Percentiles rank a stretch among this genome's conserved stretches.
Conservation (phyloP, 1,140 invertebrate genomes). For the Probaryconus sp. region DNA sequence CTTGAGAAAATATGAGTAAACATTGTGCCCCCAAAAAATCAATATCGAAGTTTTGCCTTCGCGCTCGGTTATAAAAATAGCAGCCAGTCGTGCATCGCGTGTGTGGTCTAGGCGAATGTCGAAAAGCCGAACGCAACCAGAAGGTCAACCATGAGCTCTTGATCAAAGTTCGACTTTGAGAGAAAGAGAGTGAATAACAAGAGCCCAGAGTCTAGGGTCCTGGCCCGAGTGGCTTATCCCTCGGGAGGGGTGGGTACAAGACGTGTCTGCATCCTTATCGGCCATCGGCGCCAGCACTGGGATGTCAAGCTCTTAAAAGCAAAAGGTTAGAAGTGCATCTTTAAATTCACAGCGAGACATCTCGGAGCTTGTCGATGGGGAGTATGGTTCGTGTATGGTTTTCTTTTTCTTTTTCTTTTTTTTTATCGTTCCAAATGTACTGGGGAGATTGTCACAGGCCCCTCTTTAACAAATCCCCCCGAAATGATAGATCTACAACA, state of each 20-base stretch:
- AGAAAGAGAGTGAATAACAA: conserved; percentile 50
- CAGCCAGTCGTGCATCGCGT: conserved; percentile 24
- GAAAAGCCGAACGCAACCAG: conserved; percentile 30
- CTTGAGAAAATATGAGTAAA: conserved; percentile 1
- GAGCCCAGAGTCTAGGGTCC: conserved; percentile 27
- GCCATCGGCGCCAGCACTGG: conserved; percentile 46
- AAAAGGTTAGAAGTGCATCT: conserved; percentile 45
- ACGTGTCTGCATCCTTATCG: conserved; percentile 48
- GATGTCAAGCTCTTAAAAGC: conserved; percentile 51
- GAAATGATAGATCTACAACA: conserved; percentile 44
- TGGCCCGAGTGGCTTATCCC: conserved; percentile 33
- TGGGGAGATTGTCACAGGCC: conserved; percentile 14
- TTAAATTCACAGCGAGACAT: too few relatives aligned
- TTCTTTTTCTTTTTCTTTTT: too few relatives aligned
- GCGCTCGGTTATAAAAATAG: conserved; percentile 21
- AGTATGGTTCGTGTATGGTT: conserved; percentile 25
- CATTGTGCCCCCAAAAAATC: conserved; percentile 12
- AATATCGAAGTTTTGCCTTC: conserved; percentile 35
- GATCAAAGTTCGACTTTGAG: conserved; percentile 26
- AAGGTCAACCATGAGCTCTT: conserved; percentile 22
- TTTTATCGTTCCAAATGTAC: conserved; percentile 17
- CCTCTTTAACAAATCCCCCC: conserved; percentile 9
- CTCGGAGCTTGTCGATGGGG: conserved; percentile 6
- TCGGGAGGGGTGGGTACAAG: conserved; percentile 35
- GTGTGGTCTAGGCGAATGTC: conserved; percentile 51